phyloP scores from a whole-genome alignment of 2,888 invertebrate species.

The Frankliniella fusca region DNA sequence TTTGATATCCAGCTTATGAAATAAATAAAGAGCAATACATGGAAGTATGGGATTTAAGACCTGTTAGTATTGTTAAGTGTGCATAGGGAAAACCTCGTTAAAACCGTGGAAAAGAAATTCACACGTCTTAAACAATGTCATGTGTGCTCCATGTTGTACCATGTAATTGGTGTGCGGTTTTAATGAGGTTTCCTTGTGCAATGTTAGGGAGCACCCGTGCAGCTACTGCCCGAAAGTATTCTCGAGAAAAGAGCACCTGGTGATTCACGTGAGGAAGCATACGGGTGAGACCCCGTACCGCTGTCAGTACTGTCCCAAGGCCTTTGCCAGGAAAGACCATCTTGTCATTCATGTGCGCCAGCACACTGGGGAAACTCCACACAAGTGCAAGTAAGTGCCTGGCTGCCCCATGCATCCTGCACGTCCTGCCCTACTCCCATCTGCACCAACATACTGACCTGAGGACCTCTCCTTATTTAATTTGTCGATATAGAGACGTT shows the following conservation, averaged over 20 bases:
- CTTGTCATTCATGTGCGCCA: conserved; percentile 83
- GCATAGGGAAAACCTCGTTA: conserved; percentile 16
- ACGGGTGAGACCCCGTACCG: conserved; percentile 73
- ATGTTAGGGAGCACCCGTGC: conserved; percentile 51
- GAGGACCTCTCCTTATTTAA: not conserved
- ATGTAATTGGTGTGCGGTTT: conserved; percentile 16
- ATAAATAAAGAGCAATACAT: not conserved
- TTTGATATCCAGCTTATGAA: not conserved
- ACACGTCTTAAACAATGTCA: not conserved
- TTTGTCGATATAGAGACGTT: not conserved
- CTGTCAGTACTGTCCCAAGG: conserved; percentile 69
- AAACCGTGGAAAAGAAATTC: conserved; percentile 1
- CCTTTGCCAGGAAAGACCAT: conserved; percentile 84
- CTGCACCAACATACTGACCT: conserved; percentile 18
- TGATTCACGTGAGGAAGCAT: conserved; percentile 79
- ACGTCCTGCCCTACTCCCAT: conserved; percentile 15
- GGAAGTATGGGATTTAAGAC: not conserved
- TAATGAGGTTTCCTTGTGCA: conserved; percentile 24
- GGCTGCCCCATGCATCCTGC: conserved; percentile 23
- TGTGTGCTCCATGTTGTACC: not conserved
- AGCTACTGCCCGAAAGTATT: conserved; percentile 83
- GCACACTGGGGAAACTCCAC: conserved; percentile 83
- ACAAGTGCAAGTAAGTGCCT: conserved; percentile 67
- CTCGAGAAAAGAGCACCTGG: conserved; percentile 79
- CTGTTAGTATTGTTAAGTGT: conserved; percentile 2